These are phyloP conservation scores for Oppia nitens DNA, from an alignment of 1,140 invertebrate species.

Conservation along the genomic window DNA sequence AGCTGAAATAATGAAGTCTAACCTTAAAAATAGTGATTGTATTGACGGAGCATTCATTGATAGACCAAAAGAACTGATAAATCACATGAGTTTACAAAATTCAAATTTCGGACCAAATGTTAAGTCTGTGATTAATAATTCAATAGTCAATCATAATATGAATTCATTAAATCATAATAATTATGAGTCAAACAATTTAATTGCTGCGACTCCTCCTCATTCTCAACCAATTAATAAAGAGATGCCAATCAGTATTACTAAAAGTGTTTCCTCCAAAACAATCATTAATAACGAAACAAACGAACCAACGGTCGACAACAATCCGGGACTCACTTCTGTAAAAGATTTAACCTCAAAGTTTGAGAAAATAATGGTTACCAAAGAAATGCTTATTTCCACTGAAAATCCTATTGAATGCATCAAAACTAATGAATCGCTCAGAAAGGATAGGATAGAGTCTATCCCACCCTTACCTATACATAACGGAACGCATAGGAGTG, in stretches of 20 bases:
- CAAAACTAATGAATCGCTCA: not conserved
- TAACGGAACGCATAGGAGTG: not conserved
- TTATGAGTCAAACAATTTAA: not conserved
- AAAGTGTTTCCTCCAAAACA: not conserved
- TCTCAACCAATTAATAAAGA: not conserved
- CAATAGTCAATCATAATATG: not conserved
- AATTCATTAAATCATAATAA: not conserved
- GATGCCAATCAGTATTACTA: not conserved
- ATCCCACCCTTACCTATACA: too few species aligned
- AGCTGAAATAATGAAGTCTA: not conserved
- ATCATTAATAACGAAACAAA: not conserved
- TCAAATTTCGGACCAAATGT: not conserved
- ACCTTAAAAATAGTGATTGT: not conserved
- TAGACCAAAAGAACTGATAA: not conserved
- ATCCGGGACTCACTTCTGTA: slow-evolving; percentile 33
- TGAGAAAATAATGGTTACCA: slow-evolving; percentile 35
- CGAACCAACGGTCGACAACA: not conserved
- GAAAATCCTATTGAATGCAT: not conserved
- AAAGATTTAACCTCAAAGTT: slow-evolving; percentile 65
- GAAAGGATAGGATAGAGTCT: too few species aligned
- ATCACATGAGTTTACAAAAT: not conserved
- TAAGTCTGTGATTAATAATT: not conserved
- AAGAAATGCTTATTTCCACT: not conserved
- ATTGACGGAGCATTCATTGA: not conserved
- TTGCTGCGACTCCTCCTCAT: not conserved